Evolutionary conservation across 2,888 invertebrate species (phyloP).

Genomic region (Folsomia manolachei): DNA sequence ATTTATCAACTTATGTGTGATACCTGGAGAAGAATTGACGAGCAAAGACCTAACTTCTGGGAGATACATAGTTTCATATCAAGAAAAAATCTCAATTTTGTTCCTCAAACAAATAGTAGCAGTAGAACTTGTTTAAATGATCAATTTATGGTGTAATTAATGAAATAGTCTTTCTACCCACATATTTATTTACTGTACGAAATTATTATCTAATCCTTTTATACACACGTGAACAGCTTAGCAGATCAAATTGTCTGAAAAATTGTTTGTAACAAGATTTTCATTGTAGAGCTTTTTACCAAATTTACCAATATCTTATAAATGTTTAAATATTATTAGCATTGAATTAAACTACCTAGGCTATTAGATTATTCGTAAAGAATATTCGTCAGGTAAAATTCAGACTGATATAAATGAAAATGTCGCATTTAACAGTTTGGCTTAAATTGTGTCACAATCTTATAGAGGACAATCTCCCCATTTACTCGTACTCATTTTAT

Average conservation of each 20-base stretch:
- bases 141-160: constrained; percentile 12
- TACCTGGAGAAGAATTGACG: constrained; percentile 81
- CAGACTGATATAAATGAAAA: background rate
- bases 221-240: constrained; percentile 9
- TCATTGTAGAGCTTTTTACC: background rate
- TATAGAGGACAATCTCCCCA: background rate
- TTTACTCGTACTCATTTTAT: background rate
- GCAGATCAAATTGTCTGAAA: constrained; percentile 9
- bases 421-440: background rate
- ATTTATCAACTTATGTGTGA: constrained; percentile 88
- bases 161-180: background rate
- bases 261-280: background rate
- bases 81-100: constrained; percentile 55
- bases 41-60: constrained; percentile 77
- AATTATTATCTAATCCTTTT: background rate
- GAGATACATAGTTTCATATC: constrained; percentile 83
- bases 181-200: constrained; percentile 9
- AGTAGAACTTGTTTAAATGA: background rate
- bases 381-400: background rate
- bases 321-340: background rate
- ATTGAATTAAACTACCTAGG: background rate
- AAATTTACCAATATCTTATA: no score
- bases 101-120: constrained; percentile 10
- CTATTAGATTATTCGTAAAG: no score
- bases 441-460: background rate